These are phyloP conservation scores for Drosophila parabipectinata DNA, from an alignment of 1,140 invertebrate genomes.

Conservation along the genomic window DNA sequence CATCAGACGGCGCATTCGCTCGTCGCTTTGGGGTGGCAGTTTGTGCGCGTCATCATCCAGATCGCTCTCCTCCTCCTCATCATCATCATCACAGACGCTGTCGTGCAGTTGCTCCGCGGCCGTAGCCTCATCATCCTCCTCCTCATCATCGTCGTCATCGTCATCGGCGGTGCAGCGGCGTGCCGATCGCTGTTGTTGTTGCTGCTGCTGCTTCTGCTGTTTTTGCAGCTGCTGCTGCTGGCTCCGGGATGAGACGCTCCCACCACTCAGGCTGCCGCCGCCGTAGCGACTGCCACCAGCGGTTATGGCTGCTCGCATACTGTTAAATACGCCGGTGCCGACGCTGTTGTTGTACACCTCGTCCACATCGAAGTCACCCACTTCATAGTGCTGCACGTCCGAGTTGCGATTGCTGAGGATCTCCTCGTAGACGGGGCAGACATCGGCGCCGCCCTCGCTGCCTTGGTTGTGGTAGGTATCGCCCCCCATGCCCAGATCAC, in stretches of 20 bases:
- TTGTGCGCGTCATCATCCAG: constrained; percentile 71
- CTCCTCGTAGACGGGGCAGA: constrained; percentile 91
- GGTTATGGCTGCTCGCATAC: constrained; percentile 65
- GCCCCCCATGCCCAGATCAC: constrained; percentile 78
- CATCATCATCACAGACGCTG: constrained; percentile 76
- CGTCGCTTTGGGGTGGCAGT: constrained; percentile 78
- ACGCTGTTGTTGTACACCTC: constrained; percentile 77
- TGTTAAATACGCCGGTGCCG: constrained; percentile 71
- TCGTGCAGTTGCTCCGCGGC: constrained; percentile 67
- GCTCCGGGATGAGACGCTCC: constrained; percentile 67
- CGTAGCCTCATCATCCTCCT: constrained; percentile 62
- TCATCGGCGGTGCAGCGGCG: constrained; percentile 84
- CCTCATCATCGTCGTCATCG: constrained; percentile 87
- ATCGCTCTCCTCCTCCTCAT: constrained; percentile 75
- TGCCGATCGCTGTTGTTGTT: constrained; percentile 37
- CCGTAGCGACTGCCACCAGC: constrained; percentile 65
- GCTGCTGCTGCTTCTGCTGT: constrained; percentile 35
- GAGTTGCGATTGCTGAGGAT: constrained; percentile 90
- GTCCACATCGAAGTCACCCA: constrained; percentile 82
- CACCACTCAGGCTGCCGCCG: constrained; percentile 78
- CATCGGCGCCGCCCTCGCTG: constrained; percentile 86
- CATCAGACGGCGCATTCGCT: constrained; percentile 79
- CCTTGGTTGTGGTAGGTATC: constrained; percentile 75
- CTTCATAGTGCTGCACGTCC: constrained; percentile 89
- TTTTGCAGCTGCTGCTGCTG: constrained; percentile 53